Evolutionary conservation across 2,888 invertebrate genomes (phyloP).

Genomic region (Baronia brevicornis): DNA sequence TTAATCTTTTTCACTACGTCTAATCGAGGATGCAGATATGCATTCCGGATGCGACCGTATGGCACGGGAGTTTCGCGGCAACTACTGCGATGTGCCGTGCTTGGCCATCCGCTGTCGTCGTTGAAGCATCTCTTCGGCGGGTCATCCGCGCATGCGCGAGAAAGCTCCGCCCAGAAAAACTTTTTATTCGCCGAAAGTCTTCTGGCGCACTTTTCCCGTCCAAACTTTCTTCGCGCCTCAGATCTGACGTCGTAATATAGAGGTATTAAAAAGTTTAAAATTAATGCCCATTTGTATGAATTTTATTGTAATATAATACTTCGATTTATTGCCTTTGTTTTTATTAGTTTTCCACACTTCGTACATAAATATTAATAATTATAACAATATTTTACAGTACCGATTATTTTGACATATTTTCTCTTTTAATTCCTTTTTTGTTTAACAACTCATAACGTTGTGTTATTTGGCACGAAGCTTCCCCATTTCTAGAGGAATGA

Average conservation of each 20-base stretch:
- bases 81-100: constrained; percentile 38
- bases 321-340: constrained; percentile 13
- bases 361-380: too few species aligned
- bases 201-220: constrained; percentile 23
- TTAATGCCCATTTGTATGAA: constrained; percentile 16
- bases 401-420: too few species aligned
- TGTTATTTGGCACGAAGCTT: too few species aligned
- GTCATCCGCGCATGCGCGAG: constrained; percentile 44
- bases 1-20: constrained; percentile 12
- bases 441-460: too few species aligned
- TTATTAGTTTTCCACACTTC: too few species aligned
- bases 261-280: constrained; percentile 19
- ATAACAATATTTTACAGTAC: too few species aligned
- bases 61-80: constrained; percentile 51
- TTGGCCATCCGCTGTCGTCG: constrained; percentile 42
- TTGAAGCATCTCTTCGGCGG: constrained; percentile 58
- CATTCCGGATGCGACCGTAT: constrained; percentile 57
- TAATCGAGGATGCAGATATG: constrained; percentile 28
- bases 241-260: constrained; percentile 15
- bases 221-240: constrained; percentile 20
- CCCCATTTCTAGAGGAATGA: too few species aligned
- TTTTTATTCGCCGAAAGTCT: constrained; percentile 36
- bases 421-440: too few species aligned
- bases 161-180: constrained; percentile 53
- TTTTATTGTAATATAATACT: constrained; percentile 8